Percentiles rank a stretch among this genome's conserved stretches.
These are phyloP conservation scores for Brachypodius melanocephalos DNA, from an alignment of 2,113 vertebrate species.

Conservation along the genomic window DNA sequence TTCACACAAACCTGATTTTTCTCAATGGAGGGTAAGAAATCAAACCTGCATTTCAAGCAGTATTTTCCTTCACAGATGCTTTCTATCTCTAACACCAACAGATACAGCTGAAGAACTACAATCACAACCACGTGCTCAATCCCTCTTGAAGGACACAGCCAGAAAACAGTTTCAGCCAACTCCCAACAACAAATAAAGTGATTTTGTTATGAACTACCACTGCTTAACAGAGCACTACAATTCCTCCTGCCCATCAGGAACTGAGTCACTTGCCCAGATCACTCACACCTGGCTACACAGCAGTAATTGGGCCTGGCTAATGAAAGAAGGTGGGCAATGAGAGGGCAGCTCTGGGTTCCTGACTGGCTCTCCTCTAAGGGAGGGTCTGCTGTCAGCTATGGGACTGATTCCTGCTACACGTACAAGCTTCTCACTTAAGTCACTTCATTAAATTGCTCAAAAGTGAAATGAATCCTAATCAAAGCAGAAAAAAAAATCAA, in stretches of 20 bases:
- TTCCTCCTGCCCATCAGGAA: not conserved
- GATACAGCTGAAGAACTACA: not conserved
- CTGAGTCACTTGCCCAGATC: not conserved
- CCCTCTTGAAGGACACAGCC: not conserved
- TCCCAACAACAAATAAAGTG: not conserved
- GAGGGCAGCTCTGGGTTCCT: not conserved
- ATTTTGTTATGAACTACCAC: not conserved
- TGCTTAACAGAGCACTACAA: not conserved
- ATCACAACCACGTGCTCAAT: accelerated
- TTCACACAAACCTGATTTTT: not conserved
- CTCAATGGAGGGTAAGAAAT: not conserved
- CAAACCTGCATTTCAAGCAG: not conserved
- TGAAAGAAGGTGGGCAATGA: not conserved
- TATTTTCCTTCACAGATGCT: not conserved
- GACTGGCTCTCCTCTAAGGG: not conserved
- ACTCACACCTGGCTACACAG: not conserved
- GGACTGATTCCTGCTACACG: not conserved
- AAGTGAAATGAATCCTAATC: not conserved
- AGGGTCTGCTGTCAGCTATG: not conserved
- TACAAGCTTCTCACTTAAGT: not conserved
- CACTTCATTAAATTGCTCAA: not conserved
- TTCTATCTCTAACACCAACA: not conserved
- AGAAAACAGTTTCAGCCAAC: not conserved
- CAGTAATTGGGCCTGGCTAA: not conserved
- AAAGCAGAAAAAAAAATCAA: not conserved